Conservation (phyloP, 2,113 vertebrate species). For the Numenius arquata region DNA sequence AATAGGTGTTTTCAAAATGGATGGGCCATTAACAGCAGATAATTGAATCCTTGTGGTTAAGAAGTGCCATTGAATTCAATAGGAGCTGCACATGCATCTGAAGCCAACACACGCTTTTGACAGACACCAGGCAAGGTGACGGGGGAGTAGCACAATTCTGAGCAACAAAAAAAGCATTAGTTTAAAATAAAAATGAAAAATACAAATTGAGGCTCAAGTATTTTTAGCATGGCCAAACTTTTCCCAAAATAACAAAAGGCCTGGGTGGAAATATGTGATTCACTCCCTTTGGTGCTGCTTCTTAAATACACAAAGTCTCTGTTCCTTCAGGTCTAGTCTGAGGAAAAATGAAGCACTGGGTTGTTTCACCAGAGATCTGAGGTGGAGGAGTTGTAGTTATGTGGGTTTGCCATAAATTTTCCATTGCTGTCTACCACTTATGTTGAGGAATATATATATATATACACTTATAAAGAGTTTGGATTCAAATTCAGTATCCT, state of each 20-base stretch:
- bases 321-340: background rate
- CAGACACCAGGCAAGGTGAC: background rate
- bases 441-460: background rate
- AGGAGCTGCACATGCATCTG: background rate
- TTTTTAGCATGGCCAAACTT: background rate
- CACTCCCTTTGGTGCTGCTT: background rate
- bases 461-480: background rate
- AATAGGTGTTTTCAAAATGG: constrained; percentile 27
- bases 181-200: background rate
- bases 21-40: constrained; percentile 12
- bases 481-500: background rate
- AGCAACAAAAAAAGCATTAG: background rate
- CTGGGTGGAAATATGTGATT: background rate
- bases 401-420: background rate
- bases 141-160: background rate
- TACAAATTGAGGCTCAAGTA: background rate
- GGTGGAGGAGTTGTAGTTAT: background rate
- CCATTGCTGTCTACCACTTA: background rate
- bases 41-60: constrained; percentile 24
- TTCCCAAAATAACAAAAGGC: background rate
- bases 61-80: background rate
- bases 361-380: background rate
- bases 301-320: background rate
- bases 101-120: background rate
- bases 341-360: background rate